Base-by-base conservation (phyloP, 2,113 vertebrate genomes). In the Sisor rabdophorus region DNA sequence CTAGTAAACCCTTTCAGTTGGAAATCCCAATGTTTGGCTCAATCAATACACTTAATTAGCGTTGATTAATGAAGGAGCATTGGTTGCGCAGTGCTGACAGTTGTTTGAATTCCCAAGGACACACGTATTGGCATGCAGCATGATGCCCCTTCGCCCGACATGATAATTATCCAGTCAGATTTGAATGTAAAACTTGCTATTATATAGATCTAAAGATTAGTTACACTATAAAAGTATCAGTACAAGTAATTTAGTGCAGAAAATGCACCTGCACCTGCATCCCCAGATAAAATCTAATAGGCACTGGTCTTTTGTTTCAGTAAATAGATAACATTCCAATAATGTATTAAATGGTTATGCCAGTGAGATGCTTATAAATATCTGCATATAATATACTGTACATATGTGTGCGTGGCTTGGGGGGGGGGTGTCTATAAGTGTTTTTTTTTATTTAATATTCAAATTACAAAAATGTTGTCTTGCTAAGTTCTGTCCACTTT, bases 41-140 rank as follows among this genome's bases (percentile, higher is more conserved):
- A 91, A 92, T 95, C 94, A 91, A 94, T 95, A 91, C 75, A 84
- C 92, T 93, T 94, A 94, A 95, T 95, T 95, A 95, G 91, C 89
- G 90, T 86, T 93, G 94, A 95, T 93, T 92, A 93, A 95, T 95
- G 92, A 88, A 90, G 22, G 85, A 82, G 84, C 52, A 60, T 88
- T 89, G 89, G 85, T 87, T 89, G 89, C 71, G 65, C 77, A 86
- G 70, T 81, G 82, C 84, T 86, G 82, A 88, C 86, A 84, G 86
- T 85, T 86, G 82, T 90, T 89, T 88, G 87, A 78, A 87, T 90
- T 89, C 85, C 64, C 78, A 92, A 88, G 32, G 53, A 88, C 81
- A 82, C 73, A 40, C 70, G 73, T 81, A 78, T 88, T 80, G 86
- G 82, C 77, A 84, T 84, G 79, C 73, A 28, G 75, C 63, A 48